phyloP scores from a whole-genome alignment of 2,797 vertebrate genomes.

The Acropternis orthonyx region DNA sequence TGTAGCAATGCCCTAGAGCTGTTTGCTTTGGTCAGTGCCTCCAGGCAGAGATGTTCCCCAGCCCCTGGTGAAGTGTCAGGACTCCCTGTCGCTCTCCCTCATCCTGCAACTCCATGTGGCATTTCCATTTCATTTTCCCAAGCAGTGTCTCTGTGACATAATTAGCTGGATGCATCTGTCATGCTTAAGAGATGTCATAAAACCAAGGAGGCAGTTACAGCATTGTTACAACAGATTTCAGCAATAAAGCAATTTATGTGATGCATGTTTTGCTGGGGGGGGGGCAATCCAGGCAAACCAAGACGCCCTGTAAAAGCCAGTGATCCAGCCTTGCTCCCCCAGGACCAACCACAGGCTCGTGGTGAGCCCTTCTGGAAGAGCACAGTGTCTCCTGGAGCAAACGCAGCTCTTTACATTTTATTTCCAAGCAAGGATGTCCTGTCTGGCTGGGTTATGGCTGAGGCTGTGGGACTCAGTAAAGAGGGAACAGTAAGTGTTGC shows the following conservation, averaged over 20 bases:
- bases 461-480: not conserved
- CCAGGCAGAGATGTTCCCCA: not conserved
- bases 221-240: not conserved
- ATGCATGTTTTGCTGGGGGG: not conserved
- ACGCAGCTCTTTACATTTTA: rapidly evolving
- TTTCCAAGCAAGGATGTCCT: not conserved
- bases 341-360: not conserved
- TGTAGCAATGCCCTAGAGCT: not conserved
- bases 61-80: not conserved
- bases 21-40: not conserved
- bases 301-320: not conserved
- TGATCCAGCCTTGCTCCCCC: rapidly evolving
- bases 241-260: not conserved
- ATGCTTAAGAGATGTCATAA: not conserved
- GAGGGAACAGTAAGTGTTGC: not conserved
- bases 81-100: not conserved
- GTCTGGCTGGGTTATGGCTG: not conserved
- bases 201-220: not conserved
- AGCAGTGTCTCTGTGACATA: rapidly evolving
- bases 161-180: rapidly evolving
- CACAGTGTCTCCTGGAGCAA: not conserved
- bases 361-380: not conserved
- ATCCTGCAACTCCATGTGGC: not conserved
- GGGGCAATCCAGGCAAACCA: not conserved
- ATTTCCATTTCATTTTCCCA: not conserved